Base-by-base conservation (phyloP, 1,140 invertebrate genomes). In the Thrips palmi region DNA sequence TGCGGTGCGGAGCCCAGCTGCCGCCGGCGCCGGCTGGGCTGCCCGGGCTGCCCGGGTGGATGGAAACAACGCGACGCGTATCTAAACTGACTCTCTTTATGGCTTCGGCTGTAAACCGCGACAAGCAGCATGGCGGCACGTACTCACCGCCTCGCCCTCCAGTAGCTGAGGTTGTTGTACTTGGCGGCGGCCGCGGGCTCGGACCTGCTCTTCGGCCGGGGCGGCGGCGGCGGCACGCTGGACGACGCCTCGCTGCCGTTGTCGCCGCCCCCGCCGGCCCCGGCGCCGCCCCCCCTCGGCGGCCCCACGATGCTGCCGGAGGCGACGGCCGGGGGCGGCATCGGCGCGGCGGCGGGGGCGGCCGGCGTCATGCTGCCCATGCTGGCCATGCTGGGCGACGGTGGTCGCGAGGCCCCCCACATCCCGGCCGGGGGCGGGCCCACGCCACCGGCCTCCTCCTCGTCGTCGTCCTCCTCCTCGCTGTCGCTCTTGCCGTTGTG, bases 141-240 rank as follows among this genome's bases (percentile, higher is more conserved):
- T n/a, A 30, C 36, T 44, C 32, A 50, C 48, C 39, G 48, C 41
- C 77, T 64, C 0, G 84, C 84, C 44, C 79, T 71, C 81, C 83
- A 88, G 49, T 83, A 84, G 28, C 77, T 80, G 24, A 84, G 65
- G 55, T 84, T 81, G 39, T 71, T 74, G 55, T 82, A 83, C 40
- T 52, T 52, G 1, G 42, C 39, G 32, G 28, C 37, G 7, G 36
- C 43, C 25, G 20, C 27, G 20, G 38, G 10, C 4, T 33, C 41
- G 19, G 41, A 27, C 34, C 44, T 33, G 30, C 36, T 25, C 37
- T 47, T 41, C 25, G 42, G 34, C 20, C 43, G 31, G 29, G 40
- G 18, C 24, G 43, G 6, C 33, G 33, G 31, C 2, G 41, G 35
- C 7, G 49, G 49, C 48, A 51, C 50, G 8, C 42, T 43, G 15